Conservation (phyloP, 2,797 vertebrate species). For the Chelon labrosus region DNA sequence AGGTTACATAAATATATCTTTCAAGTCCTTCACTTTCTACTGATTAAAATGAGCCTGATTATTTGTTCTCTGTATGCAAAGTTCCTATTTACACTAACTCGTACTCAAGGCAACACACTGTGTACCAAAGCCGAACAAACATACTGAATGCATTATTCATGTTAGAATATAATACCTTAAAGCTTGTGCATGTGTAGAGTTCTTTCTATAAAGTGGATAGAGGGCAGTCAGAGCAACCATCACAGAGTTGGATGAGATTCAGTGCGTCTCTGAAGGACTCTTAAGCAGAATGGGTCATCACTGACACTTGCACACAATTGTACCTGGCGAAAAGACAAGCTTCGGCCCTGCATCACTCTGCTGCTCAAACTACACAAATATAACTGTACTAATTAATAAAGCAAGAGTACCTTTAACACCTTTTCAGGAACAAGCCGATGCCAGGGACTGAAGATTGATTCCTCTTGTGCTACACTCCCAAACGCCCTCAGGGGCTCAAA, state of each 20-base stretch:
- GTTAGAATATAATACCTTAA: too few relatives aligned
- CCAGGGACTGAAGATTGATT: constrained; percentile 67
- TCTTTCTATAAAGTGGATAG: not conserved
- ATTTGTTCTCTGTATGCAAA: too few relatives aligned
- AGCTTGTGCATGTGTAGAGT: too few relatives aligned
- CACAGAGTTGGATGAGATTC: constrained; percentile 11
- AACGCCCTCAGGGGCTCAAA: constrained; percentile 57
- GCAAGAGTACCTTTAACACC: constrained; percentile 26
- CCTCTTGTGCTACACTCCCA: constrained; percentile 38
- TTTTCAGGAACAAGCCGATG: constrained; percentile 41
- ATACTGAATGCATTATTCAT: too few relatives aligned
- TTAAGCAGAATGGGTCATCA: not conserved
- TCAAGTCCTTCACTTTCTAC: too few relatives aligned
- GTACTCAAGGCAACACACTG: too few relatives aligned
- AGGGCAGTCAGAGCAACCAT: constrained; percentile 6
- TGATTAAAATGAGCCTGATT: too few relatives aligned
- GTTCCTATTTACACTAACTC: too few relatives aligned
- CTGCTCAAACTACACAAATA: constrained; percentile 5
- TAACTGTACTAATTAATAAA: constrained; percentile 44
- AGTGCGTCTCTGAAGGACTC: constrained; percentile 9
- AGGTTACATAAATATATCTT: too few relatives aligned
- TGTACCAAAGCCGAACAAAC: too few relatives aligned
- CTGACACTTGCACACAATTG: not conserved
- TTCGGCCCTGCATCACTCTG: not conserved
- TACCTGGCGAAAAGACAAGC: constrained; percentile 17